These are phyloP conservation scores for Urocyon cinereoargenteus DNA, from an alignment of 2,797 vertebrate species.

Conservation along the genomic window DNA sequence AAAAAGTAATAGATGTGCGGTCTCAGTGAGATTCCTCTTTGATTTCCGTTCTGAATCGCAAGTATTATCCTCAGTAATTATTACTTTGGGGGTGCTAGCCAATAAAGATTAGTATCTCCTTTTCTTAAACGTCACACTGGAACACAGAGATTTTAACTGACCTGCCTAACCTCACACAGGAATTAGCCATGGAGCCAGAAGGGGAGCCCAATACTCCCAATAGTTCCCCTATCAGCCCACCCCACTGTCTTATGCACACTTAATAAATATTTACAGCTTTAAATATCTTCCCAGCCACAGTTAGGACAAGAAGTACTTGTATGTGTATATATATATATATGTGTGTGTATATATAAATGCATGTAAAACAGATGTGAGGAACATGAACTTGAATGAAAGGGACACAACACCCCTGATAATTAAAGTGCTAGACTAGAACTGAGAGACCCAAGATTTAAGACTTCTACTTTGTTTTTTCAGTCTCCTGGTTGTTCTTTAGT, in stretches of 20 bases:
- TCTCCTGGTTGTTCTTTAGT: not conserved
- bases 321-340: not conserved
- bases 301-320: constrained; percentile 58
- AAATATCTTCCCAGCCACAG: constrained; percentile 29
- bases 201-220: not conserved
- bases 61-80: not conserved
- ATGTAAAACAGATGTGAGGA: constrained; percentile 57
- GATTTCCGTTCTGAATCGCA: constrained; percentile 32
- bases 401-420: not conserved
- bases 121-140: not conserved
- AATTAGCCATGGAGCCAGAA: not conserved
- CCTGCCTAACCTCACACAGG: constrained; percentile 3
- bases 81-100: not conserved
- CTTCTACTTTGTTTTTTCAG: not conserved
- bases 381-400: not conserved
- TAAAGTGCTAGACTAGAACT: not conserved
- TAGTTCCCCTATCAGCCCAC: not conserved
- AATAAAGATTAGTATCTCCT: not conserved
- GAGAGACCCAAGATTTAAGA: not conserved
- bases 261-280: constrained; percentile 71
- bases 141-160: constrained; percentile 4
- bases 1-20: not conserved
- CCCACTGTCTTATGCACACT: not conserved
- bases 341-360: not conserved
- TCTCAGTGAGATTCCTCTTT: not conserved